phyloP scores from a whole-genome alignment of 2,113 vertebrate genomes.

The Vulpes vulpes region DNA sequence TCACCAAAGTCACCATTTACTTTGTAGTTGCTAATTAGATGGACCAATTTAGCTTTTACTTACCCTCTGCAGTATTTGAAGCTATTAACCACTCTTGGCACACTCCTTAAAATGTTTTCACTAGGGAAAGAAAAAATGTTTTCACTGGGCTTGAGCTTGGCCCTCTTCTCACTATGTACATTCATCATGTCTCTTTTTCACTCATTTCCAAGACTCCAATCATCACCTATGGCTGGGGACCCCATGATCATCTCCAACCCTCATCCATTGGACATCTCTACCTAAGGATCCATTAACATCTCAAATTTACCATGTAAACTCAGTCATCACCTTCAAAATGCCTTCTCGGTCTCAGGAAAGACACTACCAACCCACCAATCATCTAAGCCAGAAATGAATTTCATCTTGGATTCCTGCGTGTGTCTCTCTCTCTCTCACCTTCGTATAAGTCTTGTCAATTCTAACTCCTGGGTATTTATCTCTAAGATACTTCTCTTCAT shows the following conservation, averaged over 20 bases:
- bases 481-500: not conserved
- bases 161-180: not conserved
- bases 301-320: not conserved
- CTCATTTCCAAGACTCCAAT: not conserved
- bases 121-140: not conserved
- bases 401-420: not conserved
- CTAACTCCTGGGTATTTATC: not conserved
- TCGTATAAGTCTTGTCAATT: not conserved
- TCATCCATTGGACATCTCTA: not conserved
- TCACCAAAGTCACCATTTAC: not conserved
- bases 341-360: not conserved
- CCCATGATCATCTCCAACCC: not conserved
- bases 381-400: not conserved
- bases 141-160: not conserved
- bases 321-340: not conserved
- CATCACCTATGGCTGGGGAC: not conserved
- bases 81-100: not conserved
- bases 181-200: not conserved
- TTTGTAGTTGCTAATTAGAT: not conserved
- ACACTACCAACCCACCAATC: not conserved
- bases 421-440: not conserved
- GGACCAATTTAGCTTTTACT: not conserved
- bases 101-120: not conserved
- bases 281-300: not conserved
- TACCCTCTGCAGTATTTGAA: not conserved